Conservation (phyloP, 2,797 vertebrate species). For the Sebastes matsubarae region DNA sequence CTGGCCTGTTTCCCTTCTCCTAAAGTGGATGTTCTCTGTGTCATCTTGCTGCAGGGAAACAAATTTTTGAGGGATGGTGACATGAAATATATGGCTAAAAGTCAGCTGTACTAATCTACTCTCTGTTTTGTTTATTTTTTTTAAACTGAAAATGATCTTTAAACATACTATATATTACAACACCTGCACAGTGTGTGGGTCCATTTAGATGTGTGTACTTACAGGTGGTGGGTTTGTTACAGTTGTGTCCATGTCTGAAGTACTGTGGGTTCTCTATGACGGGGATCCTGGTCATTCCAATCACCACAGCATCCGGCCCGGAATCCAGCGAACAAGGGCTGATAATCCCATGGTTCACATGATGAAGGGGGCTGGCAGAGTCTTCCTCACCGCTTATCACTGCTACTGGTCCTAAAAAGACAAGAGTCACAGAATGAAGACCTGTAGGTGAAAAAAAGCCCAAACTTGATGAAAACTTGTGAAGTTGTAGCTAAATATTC, state of each 20-base stretch:
- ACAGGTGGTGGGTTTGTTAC: constrained; percentile 95
- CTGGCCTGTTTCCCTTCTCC: neutral
- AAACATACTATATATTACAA: neutral
- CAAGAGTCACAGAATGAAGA: neutral
- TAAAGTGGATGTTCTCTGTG: neutral
- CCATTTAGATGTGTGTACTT: constrained; percentile 73
- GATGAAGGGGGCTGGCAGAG: constrained; percentile 95
- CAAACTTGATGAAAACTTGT: neutral
- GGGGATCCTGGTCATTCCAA: constrained; percentile 95
- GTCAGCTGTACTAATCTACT: neutral
- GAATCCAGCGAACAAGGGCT: constrained; percentile 90
- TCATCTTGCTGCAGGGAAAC: neutral
- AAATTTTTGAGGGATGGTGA: neutral
- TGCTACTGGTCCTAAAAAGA: constrained; percentile 89
- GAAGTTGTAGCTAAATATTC: neutral
- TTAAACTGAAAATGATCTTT: neutral
- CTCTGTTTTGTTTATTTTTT: neutral
- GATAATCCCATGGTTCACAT: constrained; percentile 96
- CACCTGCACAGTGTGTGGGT: neutral
- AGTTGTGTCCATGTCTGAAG: constrained; percentile 95
- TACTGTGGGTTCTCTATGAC: constrained; percentile 98
- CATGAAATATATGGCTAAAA: neutral
- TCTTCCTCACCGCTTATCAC: constrained; percentile 97
- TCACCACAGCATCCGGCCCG: constrained; percentile 91
- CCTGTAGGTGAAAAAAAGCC: neutral